Evolutionary conservation across 1,140 invertebrate species (phyloP).

Genomic region (Galendromus occidentalis): DNA sequence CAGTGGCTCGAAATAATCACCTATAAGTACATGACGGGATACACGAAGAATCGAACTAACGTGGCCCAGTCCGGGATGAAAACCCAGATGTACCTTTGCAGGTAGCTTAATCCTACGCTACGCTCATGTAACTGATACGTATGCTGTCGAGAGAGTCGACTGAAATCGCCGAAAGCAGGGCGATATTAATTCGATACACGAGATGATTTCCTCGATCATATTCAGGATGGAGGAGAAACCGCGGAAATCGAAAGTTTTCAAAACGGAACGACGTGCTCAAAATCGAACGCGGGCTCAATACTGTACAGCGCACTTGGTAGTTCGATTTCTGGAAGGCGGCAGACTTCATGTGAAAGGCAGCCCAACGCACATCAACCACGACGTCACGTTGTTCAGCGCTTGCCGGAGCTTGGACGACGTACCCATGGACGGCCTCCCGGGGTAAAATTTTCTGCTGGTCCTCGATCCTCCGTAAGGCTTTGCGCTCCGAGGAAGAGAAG

Average conservation of each 20-base stretch:
- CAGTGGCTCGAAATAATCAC: not conserved
- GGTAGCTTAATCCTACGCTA: not conserved
- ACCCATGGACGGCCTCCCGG: not conserved
- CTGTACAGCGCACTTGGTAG: not conserved
- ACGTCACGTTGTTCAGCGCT: not conserved
- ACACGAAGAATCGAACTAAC: slow-evolving; percentile 4
- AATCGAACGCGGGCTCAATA: not conserved
- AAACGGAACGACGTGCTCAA: slow-evolving; percentile 3
- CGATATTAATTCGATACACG: too few relatives aligned
- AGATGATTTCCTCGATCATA: not conserved
- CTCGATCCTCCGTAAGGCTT: too few relatives aligned
- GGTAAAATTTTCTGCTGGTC: too few relatives aligned
- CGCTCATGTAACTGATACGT: too few relatives aligned
- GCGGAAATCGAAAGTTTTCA: not conserved
- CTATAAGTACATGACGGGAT: not conserved
- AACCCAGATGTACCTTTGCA: slow-evolving; percentile 9
- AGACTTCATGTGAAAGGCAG: not conserved
- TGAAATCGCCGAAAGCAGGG: too few relatives aligned
- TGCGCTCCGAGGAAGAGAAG: too few relatives aligned
- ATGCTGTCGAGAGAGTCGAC: too few relatives aligned
- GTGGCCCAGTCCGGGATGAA: not conserved
- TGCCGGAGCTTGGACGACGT: not conserved
- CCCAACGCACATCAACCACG: not conserved
- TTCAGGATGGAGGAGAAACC: slow-evolving; percentile 1
- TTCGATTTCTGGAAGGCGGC: not conserved